phyloP scores from a whole-genome alignment of 2,888 invertebrate genomes.

The Plagodis dolabraria region DNA sequence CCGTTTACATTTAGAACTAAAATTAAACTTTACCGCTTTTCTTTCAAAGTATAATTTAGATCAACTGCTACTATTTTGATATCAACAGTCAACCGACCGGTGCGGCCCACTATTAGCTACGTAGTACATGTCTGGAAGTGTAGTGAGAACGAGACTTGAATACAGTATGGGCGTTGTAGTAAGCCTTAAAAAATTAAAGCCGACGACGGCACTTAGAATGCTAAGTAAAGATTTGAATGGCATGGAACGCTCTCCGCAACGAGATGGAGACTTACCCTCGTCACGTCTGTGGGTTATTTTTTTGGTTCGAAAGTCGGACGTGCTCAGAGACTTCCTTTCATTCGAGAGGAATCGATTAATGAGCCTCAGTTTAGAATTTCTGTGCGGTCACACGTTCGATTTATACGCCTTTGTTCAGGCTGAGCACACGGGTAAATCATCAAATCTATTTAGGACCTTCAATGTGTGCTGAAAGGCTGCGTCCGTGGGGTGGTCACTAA shows the following conservation, averaged over 20 bases:
- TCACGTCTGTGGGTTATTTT: slow-evolving; percentile 66
- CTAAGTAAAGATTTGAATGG: slow-evolving; percentile 77
- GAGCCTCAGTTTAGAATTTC: slow-evolving; percentile 53
- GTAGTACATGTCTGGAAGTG: slow-evolving; percentile 71
- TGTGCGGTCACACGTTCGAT: slow-evolving; percentile 46
- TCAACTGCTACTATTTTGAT: slow-evolving; percentile 33
- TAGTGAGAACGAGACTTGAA: slow-evolving; percentile 77
- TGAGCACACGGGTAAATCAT: slow-evolving; percentile 7
- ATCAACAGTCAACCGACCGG: slow-evolving; percentile 43
- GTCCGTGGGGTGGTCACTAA: slow-evolving; percentile 58
- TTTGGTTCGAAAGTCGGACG: slow-evolving; percentile 63
- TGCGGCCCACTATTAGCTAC: slow-evolving; percentile 71
- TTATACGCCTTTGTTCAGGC: slow-evolving; percentile 34
- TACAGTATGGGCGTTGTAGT: slow-evolving; percentile 72
- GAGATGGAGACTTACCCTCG: slow-evolving; percentile 64
- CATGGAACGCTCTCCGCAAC: slow-evolving; percentile 63
- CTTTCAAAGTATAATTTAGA: slow-evolving; percentile 47
- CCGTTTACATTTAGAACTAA: slow-evolving; percentile 40
- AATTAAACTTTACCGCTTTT: slow-evolving; percentile 51
- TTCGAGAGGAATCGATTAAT: slow-evolving; percentile 65
- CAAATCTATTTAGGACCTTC: slow-evolving; percentile 39
- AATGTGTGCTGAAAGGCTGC: slow-evolving; percentile 48
- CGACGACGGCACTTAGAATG: slow-evolving; percentile 72
- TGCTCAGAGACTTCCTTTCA: slow-evolving; percentile 58
- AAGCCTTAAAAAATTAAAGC: slow-evolving; percentile 77